Conservation (phyloP, 1,140 invertebrate species). For the Muscidifurax raptorellus region DNA sequence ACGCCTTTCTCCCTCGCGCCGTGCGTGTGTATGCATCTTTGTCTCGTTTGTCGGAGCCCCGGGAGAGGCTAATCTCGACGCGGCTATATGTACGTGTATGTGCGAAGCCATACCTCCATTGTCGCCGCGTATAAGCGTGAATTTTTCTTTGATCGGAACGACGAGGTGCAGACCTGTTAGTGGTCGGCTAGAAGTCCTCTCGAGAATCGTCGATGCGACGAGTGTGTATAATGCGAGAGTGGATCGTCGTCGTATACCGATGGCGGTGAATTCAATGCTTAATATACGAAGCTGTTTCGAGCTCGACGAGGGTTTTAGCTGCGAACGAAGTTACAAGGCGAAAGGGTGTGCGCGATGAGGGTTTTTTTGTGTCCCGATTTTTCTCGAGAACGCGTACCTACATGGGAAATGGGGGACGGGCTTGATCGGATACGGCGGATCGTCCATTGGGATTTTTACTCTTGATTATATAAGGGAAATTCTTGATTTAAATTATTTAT, state of each 20-base stretch:
- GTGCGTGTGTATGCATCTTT: neutral
- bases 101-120: too few relatives aligned
- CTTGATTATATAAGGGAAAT: too few relatives aligned
- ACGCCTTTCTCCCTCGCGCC: neutral
- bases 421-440: neutral
- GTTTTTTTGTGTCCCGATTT: neutral
- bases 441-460: neutral
- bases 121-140: too few relatives aligned
- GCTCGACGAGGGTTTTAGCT: neutral
- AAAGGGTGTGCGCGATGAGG: neutral
- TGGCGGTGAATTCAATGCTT: neutral
- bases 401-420: neutral
- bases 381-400: neutral
- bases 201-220: neutral
- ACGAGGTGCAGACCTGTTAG: neutral
- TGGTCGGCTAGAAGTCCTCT: neutral
- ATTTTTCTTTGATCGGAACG: neutral
- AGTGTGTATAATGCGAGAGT: too few relatives aligned
- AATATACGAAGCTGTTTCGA: too few relatives aligned
- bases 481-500: too few relatives aligned
- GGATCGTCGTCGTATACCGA: too few relatives aligned
- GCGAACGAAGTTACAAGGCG: neutral
- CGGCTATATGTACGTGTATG: neutral
- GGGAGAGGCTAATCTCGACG: slow-evolving; percentile 1
- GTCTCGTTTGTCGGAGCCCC: neutral